These are phyloP conservation scores for Altica lythri DNA, from an alignment of 2,888 invertebrate genomes.

Conservation along the genomic window DNA sequence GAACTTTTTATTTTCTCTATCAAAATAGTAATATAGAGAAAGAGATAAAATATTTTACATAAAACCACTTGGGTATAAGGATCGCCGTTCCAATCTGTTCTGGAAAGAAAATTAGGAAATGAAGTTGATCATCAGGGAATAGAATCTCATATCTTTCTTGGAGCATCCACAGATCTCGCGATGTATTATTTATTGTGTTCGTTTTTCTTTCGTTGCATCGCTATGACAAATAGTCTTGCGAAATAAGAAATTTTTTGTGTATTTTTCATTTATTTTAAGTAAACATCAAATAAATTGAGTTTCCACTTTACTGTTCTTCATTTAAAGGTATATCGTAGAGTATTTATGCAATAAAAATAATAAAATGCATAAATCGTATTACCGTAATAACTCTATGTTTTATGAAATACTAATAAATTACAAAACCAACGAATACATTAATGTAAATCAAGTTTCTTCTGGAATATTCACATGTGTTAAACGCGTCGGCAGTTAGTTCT, in stretches of 20 bases:
- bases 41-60: constrained; percentile 24
- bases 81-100: constrained; percentile 20
- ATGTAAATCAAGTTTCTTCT: no score
- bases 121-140: constrained; percentile 25
- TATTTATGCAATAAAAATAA: no score
- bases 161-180: constrained; percentile 7
- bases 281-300: no score
- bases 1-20: constrained; percentile 12
- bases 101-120: constrained; percentile 27
- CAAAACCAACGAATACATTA: no score
- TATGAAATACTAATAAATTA: no score
- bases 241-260: constrained; percentile 10
- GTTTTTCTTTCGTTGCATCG: constrained; percentile 2
- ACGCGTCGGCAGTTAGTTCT: no score
- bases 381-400: no score
- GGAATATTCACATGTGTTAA: no score
- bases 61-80: constrained; percentile 6
- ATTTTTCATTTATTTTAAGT: no score
- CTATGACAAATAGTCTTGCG: constrained; percentile 3
- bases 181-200: constrained; percentile 21
- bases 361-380: no score
- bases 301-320: no score
- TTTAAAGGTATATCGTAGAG: no score
- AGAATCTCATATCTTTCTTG: constrained; percentile 20
- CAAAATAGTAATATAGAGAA: background rate